Evolutionary conservation across 2,113 vertebrate genomes (phyloP), one percentile per base, ranked within the genome.

Genomic region (Cinclus cinclus): DNA sequence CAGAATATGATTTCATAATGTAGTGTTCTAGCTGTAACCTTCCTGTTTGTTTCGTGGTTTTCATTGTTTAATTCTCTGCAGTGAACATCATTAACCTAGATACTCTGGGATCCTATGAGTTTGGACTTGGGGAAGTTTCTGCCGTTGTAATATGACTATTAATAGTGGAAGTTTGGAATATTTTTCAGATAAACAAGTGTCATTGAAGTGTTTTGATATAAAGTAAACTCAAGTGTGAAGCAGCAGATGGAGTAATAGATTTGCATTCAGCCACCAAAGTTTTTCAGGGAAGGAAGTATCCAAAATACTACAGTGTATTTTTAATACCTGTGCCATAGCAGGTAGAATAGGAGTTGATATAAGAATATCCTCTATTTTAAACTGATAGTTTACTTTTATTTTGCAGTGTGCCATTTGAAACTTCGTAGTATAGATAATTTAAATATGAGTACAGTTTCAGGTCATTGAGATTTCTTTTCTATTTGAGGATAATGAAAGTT

Each of bases 1-100:
- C 60, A 89, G 69, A 84, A 75, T 89, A 83, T 70, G 23, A 78
- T 82, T 89, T 90, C 50, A 89, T 93, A 74, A 63, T n/a, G 28
- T 18, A 30, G 31, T 46, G 64, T 21, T 78, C 64, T 59, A 70
- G 6, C 17, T 71, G 65, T 35, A 90, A 82, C 56, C 27, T 93
- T 89, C 42, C 42, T 82, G 82, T 89, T 92, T 89, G 64, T 55
- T 94, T 44, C 2, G 0, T 76, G 71, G 58, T 46, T 92, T 92
- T 46, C 42, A 24, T 91, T 90, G 88, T 85, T 82, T 84, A 87
- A 75, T 75, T 92, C 78, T 42, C 60, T 71, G 74, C 52, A 79
- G 31, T 55, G 65, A 71, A 33, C n/a, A n/a, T 76, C 33, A 23
- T 67, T 90, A 92, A 70, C 47, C 47, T 63, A 59, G 50, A 75